Evolutionary conservation across 1,140 invertebrate species (phyloP).

Genomic region (Limonius californicus): DNA sequence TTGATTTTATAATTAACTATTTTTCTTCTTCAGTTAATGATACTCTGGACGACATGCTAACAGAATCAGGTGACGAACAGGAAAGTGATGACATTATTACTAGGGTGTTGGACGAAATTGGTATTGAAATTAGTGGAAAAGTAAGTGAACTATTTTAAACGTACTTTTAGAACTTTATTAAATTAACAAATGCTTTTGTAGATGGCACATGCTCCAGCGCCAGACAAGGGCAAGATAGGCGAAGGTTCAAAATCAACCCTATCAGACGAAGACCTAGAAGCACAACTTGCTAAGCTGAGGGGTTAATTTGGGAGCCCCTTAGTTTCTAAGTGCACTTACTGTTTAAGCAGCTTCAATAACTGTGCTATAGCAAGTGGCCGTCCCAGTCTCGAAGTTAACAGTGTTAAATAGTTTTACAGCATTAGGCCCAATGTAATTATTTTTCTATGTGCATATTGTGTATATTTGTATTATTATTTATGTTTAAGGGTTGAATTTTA

Average conservation of each 20-base stretch:
- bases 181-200: constrained; percentile 38
- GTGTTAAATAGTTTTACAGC: too few relatives aligned
- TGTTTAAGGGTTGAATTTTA: too few relatives aligned
- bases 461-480: too few relatives aligned
- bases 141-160: too few relatives aligned
- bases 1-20: constrained; percentile 14
- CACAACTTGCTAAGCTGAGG: constrained; percentile 70
- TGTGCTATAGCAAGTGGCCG: too few relatives aligned
- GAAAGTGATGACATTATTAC: constrained; percentile 82
- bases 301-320: constrained; percentile 40
- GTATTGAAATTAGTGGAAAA: constrained; percentile 89
- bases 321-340: too few relatives aligned
- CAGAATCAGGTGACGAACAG: constrained; percentile 85
- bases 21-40: constrained; percentile 76
- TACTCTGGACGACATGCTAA: constrained; percentile 83
- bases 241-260: constrained; percentile 48
- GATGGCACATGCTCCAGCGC: constrained; percentile 51
- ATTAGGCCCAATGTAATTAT: too few relatives aligned
- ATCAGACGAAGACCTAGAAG: constrained; percentile 72
- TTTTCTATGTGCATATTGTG: too few relatives aligned
- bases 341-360: too few relatives aligned
- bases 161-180: too few relatives aligned
- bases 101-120: constrained; percentile 92
- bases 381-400: too few relatives aligned
- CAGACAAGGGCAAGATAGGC: constrained; percentile 56